Conservation (phyloP, 2,113 vertebrate genomes). For the Amia ocellicauda region DNA sequence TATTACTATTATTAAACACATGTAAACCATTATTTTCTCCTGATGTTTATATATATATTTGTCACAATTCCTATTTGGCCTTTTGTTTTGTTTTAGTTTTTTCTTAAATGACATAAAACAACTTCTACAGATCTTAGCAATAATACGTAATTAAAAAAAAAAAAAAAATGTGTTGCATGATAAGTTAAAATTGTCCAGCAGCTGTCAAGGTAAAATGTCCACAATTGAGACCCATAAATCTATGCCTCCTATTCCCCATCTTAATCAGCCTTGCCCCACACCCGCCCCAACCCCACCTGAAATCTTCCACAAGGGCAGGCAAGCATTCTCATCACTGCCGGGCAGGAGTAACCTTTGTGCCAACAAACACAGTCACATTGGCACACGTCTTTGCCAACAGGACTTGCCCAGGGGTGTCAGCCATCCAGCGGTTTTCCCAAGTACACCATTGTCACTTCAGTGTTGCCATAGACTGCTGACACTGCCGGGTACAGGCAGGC, state of each 20-base stretch:
- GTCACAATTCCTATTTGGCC: constrained; percentile 36
- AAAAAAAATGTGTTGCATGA: constrained; percentile 29
- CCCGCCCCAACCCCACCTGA: neutral
- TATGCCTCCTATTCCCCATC: neutral
- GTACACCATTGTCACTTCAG: constrained; percentile 99
- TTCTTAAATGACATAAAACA: constrained; percentile 35
- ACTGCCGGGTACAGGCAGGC: constrained; percentile 95
- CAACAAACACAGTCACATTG: constrained; percentile 30
- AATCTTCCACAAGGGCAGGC: neutral
- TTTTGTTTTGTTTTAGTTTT: constrained; percentile 49
- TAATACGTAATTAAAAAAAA: constrained; percentile 28
- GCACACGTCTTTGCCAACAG: constrained; percentile 14
- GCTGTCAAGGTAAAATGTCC: constrained; percentile 42
- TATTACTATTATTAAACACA: constrained; percentile 30
- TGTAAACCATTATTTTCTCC: no score
- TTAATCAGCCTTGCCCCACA: neutral
- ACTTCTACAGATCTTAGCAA: constrained; percentile 25
- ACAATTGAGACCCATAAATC: constrained; percentile 27
- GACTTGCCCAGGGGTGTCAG: constrained; percentile 51
- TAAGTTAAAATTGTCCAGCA: constrained; percentile 44
- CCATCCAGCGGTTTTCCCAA: constrained; percentile 95
- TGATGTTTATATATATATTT: constrained; percentile 36
- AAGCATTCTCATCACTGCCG: constrained; percentile 29
- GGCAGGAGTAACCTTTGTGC: constrained; percentile 30
- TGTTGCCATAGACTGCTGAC: constrained; percentile 97